Base-by-base conservation (phyloP, 2,797 vertebrate species). In the Urophycis tenuis region DNA sequence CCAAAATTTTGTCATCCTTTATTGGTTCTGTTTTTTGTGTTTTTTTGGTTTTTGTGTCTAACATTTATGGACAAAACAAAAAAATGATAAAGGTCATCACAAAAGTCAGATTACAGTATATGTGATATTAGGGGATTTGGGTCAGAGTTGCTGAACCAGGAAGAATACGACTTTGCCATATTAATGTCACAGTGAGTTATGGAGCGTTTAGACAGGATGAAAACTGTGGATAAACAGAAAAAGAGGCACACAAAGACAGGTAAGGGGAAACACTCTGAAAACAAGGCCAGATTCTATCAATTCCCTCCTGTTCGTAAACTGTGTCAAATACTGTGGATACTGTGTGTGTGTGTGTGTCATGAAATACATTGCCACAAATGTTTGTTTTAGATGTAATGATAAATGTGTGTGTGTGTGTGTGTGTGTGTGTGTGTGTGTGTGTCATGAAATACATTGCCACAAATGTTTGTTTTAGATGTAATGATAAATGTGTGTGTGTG, bases 201-300 rank as follows among this genome's bases (percentile, higher is more conserved):
- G 0, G 19, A 33, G 77, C 33, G 77, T 36, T 31, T 36, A 72
- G 80, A 82, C 73, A 74, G 36, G 36, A 74, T 25, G 14, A 34
- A 81, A 22, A n/a, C 53, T 25, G n/a, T 60, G 53, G 53, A 5
- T n/a, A 8, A 19, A 6, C 53, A 60, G 17, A 60, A 22, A 60
- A 60, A 60, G 53, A 60, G 10, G 53, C 53, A 60, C 22, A 60
- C 53, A 60, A 60, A n/a, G 22, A 25, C 10, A 72, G 25, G 78
- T 74, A 69, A 71, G 64, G 32, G 49, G 60, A 74, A 71, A 74
- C 33, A 35, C 30, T 78, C 19, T 69, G 75, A 12, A 77, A 84
- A 82, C 19, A 75, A 74, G 45, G 77, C 36, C 79, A 74, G 33
- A 33, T 5, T 14, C 34, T 74, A 74, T 64, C 73, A 53, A 32